Conservation (phyloP, 1,140 invertebrate genomes). For the Heliconius hermathena region DNA sequence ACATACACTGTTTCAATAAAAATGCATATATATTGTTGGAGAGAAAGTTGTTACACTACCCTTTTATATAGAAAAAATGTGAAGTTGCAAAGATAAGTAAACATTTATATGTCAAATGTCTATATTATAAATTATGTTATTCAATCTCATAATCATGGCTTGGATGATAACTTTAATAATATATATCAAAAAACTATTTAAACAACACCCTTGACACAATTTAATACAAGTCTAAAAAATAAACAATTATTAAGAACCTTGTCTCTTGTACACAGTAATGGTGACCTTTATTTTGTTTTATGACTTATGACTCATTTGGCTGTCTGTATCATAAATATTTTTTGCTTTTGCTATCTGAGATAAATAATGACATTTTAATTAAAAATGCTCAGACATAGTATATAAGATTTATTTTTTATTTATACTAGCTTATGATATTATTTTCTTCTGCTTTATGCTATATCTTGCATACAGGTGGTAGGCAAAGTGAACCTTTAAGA, state of each 20-base stretch:
- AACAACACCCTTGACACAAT: background rate
- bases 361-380: background rate
- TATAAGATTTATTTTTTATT: background rate
- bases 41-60: too few species aligned
- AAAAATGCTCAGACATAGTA: background rate
- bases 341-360: background rate
- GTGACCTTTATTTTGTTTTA: background rate
- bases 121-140: too few species aligned
- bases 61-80: too few species aligned
- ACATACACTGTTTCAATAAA: too few species aligned
- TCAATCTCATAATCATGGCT: too few species aligned
- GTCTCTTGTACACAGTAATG: background rate
- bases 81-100: too few species aligned
- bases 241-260: slow-evolving; percentile 7
- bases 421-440: background rate
- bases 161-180: background rate
- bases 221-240: background rate
- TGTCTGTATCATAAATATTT: background rate
- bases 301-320: background rate
- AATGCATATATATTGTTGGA: too few species aligned
- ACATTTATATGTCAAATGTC: too few species aligned
- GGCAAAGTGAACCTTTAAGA: too few species aligned
- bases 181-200: background rate
- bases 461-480: too few species aligned
- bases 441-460: too few species aligned